phyloP scores from a whole-genome alignment of 2,113 vertebrate genomes.

The Melanocharis versteri region DNA sequence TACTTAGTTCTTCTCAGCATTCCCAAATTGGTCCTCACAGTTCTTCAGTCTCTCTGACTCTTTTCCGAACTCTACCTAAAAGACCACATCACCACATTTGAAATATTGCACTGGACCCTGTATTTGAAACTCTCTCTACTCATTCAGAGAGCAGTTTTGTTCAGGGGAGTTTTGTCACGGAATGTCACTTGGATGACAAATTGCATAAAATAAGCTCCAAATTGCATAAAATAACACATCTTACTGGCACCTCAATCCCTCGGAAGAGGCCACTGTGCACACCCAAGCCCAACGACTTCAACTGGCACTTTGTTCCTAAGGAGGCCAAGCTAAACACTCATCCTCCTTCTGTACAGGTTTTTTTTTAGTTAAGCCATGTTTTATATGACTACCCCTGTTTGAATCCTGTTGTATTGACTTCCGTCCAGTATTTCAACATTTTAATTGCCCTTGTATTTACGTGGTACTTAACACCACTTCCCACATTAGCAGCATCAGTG shows the following conservation, averaged over 20 bases:
- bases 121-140: not conserved
- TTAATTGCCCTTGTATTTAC: not conserved
- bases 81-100: not conserved
- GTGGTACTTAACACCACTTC: not conserved
- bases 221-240: not conserved
- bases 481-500: slow-evolving; percentile 18
- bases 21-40: not conserved
- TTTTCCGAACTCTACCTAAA: not conserved
- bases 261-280: not conserved
- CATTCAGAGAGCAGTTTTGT: not conserved
- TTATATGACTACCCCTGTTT: not conserved
- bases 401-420: not conserved
- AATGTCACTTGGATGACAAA: not conserved
- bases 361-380: not conserved
- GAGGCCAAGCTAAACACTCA: not conserved
- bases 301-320: not conserved
- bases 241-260: not conserved
- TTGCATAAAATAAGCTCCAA: not conserved
- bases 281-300: rapidly evolving
- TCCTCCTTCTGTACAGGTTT: not conserved
- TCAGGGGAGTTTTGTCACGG: not conserved
- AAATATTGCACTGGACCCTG: not conserved
- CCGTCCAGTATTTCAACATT: not conserved
- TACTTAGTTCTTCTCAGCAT: not conserved
- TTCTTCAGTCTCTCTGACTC: not conserved